Percentiles rank a stretch among this genome's conserved stretches.
phyloP scores from a whole-genome alignment of 2,113 vertebrate species.

The Rhipidura dahli region DNA sequence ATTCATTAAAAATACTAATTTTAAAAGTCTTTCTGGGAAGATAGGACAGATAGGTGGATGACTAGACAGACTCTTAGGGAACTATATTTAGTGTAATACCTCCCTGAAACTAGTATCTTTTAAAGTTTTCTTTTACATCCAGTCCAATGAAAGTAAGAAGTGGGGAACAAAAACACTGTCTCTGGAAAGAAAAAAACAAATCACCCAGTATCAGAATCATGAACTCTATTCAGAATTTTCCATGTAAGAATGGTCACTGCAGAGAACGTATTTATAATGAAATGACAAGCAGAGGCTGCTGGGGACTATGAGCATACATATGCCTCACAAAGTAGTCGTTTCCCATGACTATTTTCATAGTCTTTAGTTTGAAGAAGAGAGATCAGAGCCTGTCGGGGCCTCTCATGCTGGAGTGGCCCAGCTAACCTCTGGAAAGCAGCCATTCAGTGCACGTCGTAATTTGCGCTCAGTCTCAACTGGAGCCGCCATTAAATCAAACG shows the following conservation, averaged over 20 bases:
- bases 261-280: slow-evolving; percentile 39
- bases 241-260: slow-evolving; percentile 22
- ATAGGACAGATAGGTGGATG: neutral
- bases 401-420: neutral
- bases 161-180: neutral
- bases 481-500: neutral
- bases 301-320: slow-evolving; percentile 27
- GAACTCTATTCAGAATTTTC: slow-evolving; percentile 41
- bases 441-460: neutral
- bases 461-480: neutral
- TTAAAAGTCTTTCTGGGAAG: neutral
- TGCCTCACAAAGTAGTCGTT: neutral
- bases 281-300: slow-evolving; percentile 52
- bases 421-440: slow-evolving; percentile 9
- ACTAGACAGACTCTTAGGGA: neutral
- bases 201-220: slow-evolving; percentile 11
- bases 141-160: neutral
- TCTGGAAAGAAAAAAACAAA: slow-evolving; percentile 16
- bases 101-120: neutral
- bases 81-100: neutral
- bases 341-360: slow-evolving; percentile 40
- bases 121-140: neutral
- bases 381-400: neutral
- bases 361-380: slow-evolving; percentile 15
- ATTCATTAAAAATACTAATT: neutral